Evolutionary conservation across 2,888 invertebrate genomes (phyloP).

Genomic region (Folsomia candida): DNA sequence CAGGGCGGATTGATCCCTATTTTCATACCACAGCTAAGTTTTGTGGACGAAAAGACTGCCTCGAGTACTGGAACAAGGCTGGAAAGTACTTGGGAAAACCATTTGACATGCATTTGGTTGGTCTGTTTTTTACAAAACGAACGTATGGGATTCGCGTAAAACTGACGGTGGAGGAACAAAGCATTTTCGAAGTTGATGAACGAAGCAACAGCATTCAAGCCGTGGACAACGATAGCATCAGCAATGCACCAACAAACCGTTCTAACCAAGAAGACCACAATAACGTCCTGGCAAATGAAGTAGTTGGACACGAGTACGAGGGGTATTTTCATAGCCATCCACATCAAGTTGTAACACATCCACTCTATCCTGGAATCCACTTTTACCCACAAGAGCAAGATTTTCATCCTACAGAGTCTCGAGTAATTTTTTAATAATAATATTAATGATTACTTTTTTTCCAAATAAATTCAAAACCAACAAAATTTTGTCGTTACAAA

Average conservation of each 20-base stretch:
- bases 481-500: no score
- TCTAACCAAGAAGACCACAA: not conserved
- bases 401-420: slow-evolving; percentile 38
- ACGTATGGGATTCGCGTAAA: slow-evolving; percentile 39
- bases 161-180: slow-evolving; percentile 31
- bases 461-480: no score
- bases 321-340: not conserved
- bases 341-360: not conserved
- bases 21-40: slow-evolving; percentile 46
- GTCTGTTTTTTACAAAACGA: slow-evolving; percentile 37
- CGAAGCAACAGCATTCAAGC: slow-evolving; percentile 16
- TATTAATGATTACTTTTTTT: no score
- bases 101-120: slow-evolving; percentile 34
- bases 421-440: no score
- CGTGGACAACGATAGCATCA: slow-evolving; percentile 5
- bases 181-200: slow-evolving; percentile 28
- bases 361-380: slow-evolving; percentile 32
- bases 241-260: not conserved
- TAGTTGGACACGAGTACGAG: not conserved
- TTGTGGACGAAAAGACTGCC: slow-evolving; percentile 28
- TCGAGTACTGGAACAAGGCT: slow-evolving; percentile 23
- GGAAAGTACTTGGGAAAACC: slow-evolving; percentile 24
- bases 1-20: slow-evolving; percentile 16
- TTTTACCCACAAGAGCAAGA: slow-evolving; percentile 30
- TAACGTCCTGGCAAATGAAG: not conserved